Evolutionary conservation across 2,113 vertebrate species (phyloP), one percentile per base, ranked within the genome.

Genomic region (Acrocephalus kingi): DNA sequence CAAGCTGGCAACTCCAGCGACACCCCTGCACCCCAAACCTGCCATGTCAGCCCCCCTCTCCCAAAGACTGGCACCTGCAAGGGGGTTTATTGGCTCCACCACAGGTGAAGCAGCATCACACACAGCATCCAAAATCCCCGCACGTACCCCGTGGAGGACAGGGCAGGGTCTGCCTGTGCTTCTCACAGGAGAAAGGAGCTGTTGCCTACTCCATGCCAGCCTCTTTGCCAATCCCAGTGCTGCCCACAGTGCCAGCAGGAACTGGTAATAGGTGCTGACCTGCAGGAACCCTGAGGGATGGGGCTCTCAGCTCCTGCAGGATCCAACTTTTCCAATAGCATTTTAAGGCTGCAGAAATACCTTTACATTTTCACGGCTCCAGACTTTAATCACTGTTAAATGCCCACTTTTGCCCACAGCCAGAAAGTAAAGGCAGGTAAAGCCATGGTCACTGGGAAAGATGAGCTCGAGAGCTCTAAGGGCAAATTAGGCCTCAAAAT

Each of bases 391-490:
- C 5, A 3, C 9, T 4, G 3, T 62, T 75, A 74, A 81, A 75
- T 3, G 19, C 11, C 22, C 84, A 49, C 25, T 59, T 63, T 33
- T 23, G 11, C 76, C 24, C 43, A 51, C 19, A 66, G n/a, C 33
- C 35, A 61, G 43, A 71, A 78, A 49, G 48, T 3, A 4, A 56
- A 68, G 18, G 39, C 10, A 10, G 22, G 22, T 35, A 49, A 68
- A 84, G 67, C 16, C 3, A 3, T 0, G 2, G 30, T 14, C 8
- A 2, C 46, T 17, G 48, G 20, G 15, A 62, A 41, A 61, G n/a
- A 49, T 1, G 2, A 52, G 17, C 31, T 37, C 1, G 2, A 67
- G 30, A 61, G 16, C 30, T 6, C 3, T 31, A 2, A 4, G 3
- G 24, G 25, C 5, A 43, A 81, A 67, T 9, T 0, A 62, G 33